Conservation (phyloP, 2,797 vertebrate genomes). For the Amphiprion clarkii region DNA sequence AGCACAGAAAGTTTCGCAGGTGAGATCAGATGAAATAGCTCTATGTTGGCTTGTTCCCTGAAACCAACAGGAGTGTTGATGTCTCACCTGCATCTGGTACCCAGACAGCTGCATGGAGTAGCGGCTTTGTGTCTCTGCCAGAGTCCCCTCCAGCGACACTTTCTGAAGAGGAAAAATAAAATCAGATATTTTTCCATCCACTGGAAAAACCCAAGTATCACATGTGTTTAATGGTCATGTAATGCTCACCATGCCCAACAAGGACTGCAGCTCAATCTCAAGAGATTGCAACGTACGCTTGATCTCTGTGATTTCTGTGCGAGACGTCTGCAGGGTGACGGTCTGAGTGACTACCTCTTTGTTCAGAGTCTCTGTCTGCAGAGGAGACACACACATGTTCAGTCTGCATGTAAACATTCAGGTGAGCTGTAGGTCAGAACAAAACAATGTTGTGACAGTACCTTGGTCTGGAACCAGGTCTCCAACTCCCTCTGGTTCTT, state of each 20-base stretch:
- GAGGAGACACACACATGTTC: conserved; percentile 15
- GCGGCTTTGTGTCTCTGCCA: conserved; percentile 67
- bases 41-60: not conserved
- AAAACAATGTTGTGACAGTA: conserved; percentile 24
- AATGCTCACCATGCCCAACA: conserved; percentile 83
- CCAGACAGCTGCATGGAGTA: conserved; percentile 51
- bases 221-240: not conserved
- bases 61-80: too few species aligned
- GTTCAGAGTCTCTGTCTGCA: conserved; percentile 68
- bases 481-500: conserved; percentile 87
- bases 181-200: not conserved
- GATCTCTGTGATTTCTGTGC: conserved; percentile 65
- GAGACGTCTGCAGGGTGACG: conserved; percentile 59
- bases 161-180: conserved; percentile 62
- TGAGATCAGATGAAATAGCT: not conserved
- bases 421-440: not conserved
- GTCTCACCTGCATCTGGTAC: conserved; percentile 70
- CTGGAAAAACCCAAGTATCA: not conserved
- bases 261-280: conserved; percentile 90
- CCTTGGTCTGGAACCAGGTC: conserved; percentile 76
- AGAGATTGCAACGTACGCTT: conserved; percentile 84
- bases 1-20: not conserved
- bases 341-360: conserved; percentile 66
- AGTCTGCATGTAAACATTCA: conserved; percentile 57
- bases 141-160: conserved; percentile 66